Base-by-base conservation (phyloP, 1,140 invertebrate species). In the Dendroctonus ponderosae region DNA sequence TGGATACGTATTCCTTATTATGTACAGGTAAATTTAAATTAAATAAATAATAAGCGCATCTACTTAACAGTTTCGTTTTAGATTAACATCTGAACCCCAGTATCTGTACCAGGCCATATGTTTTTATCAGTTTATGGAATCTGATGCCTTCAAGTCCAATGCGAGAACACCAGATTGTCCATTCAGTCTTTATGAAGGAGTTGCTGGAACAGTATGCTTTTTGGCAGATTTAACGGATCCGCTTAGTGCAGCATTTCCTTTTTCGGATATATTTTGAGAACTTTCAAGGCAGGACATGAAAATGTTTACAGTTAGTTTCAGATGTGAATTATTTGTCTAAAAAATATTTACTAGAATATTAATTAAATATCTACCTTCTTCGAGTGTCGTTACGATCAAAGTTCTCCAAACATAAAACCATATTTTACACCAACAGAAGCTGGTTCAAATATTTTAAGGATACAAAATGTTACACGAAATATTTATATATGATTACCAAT, bases 161-260 rank as follows among this genome's bases (percentile, higher is more conserved):
- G 86, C 92, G 0, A 80, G 88, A n/a, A 85, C 82, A 3, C 93
- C 94, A 0, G 94, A 96, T 79, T 83, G 82, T 71, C 92, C 92
- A 0, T 90, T 86, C 70, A 93, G 90, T 74, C 81, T 96, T 43
- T 96, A 89, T 79, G 93, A 96, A 80, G 94, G 94, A 5, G 82
- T 87, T 53, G 91, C 92, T 50, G 94, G 94, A 6, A 91, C 92
- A 15, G 87, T 89, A 9, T 95, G 92, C 72, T 96, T 85, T 75
- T 78, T 96, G 41, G 80, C 84, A 7, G 93, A 96, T 82, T 76
- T 96, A 0, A 75, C 89, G 2, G 78, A 86, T 50, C 92, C 93
- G 7, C 79, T 87, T 26, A 81, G 86, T 70, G 89, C 92, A 12
- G 82, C 85, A 71, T 96, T 95, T 80, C 94, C 94, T 8, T 91